A percentile compares a stretch with the other conserved stretches of the same genome.
Evolutionary conservation across 2,888 invertebrate species (phyloP).

Genomic region (Rhagonycha lutea): DNA sequence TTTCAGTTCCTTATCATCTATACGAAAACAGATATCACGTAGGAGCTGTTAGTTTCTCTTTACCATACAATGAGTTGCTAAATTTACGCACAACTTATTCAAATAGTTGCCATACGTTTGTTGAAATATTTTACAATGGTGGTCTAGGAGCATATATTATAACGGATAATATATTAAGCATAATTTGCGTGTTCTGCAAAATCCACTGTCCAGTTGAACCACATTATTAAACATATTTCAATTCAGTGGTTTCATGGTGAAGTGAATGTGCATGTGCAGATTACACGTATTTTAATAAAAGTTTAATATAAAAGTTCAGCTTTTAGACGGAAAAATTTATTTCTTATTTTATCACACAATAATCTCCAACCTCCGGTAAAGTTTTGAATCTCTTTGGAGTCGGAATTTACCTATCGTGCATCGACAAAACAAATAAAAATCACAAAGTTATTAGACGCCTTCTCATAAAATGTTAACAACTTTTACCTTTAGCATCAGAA

Average conservation of each 20-base stretch:
- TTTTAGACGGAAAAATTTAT: neutral
- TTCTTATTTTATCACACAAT: neutral
- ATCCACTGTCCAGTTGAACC: conserved; percentile 20
- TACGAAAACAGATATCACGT: neutral
- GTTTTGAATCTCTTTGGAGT: neutral
- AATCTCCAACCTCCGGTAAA: neutral
- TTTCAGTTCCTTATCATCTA: neutral
- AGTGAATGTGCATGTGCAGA: conserved; percentile 25
- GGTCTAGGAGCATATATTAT: conserved; percentile 6
- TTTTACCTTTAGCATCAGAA: neutral
- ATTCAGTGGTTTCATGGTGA: conserved; percentile 12
- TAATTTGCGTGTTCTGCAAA: conserved; percentile 15
- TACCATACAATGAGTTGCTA: neutral
- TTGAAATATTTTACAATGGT: neutral
- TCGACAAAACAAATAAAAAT: neutral
- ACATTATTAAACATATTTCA: conserved; percentile 28
- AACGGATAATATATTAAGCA: conserved; percentile 22
- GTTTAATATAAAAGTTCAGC: conserved; percentile 17
- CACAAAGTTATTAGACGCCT: neutral
- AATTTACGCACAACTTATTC: conserved; percentile 1
- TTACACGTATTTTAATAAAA: conserved; percentile 17
- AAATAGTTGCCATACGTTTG: conserved; percentile 2
- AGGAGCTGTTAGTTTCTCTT: neutral
- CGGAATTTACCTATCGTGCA: neutral
- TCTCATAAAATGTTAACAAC: neutral